These are phyloP conservation scores for Alosa sapidissima DNA, from an alignment of 2,797 vertebrate genomes.

Conservation along the genomic window DNA sequence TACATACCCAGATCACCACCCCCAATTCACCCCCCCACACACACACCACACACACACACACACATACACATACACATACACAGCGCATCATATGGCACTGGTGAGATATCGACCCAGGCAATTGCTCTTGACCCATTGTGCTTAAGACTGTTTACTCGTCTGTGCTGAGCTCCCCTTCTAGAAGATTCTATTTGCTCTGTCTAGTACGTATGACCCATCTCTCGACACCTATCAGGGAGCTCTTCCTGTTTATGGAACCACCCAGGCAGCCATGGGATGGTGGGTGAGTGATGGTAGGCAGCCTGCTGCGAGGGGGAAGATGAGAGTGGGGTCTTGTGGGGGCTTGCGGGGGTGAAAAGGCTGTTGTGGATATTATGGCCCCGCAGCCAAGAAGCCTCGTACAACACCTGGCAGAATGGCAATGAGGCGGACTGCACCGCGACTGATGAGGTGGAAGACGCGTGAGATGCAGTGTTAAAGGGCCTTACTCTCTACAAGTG, in stretches of 20 bases:
- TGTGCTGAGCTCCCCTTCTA: neutral
- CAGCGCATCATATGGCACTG: neutral
- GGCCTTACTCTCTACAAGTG: neutral
- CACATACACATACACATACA: neutral
- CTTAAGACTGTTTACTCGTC: neutral
- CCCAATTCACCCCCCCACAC: neutral
- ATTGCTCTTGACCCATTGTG: conserved; percentile 2
- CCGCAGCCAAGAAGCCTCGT: neutral
- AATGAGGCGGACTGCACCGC: neutral
- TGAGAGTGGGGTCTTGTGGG: neutral
- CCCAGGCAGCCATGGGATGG: neutral
- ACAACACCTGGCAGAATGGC: conserved; percentile 1
- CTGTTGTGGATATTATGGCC: conserved; percentile 10
- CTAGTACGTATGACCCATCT: neutral
- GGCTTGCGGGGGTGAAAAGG: neutral
- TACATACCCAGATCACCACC: neutral
- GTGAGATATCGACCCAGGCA: neutral
- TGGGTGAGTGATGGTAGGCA: neutral
- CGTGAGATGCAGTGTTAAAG: neutral
- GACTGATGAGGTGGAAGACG: neutral
- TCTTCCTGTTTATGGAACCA: neutral
- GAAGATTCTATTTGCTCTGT: neutral
- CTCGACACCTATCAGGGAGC: neutral
- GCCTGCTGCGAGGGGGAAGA: neutral
- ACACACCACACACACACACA: neutral